Percentiles rank a stretch among this genome's conserved stretches.
Conservation (phyloP, 2,888 invertebrate species). For the Drosophila planitibia region DNA sequence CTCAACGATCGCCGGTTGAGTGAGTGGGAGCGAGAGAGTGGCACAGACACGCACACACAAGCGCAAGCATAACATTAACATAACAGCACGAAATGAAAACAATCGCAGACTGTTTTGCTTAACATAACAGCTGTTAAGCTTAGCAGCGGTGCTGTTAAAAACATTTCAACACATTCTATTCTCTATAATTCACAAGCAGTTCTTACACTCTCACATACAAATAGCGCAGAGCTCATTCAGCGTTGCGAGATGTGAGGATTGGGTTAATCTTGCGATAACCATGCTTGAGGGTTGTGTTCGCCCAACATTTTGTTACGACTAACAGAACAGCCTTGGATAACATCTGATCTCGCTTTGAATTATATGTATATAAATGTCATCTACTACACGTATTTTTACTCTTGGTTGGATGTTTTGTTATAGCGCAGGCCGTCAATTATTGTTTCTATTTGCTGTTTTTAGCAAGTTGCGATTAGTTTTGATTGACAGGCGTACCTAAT, state of each 20-base stretch:
- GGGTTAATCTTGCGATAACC: conserved; percentile 66
- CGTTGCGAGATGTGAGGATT: conserved; percentile 77
- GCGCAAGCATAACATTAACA: conserved; percentile 3
- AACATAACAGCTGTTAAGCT: conserved; percentile 1
- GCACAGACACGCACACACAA: not conserved
- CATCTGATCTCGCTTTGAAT: conserved; percentile 78
- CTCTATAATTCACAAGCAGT: conserved; percentile 62
- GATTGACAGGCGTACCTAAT: conserved; percentile 69
- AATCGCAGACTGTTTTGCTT: not conserved
- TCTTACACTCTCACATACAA: conserved; percentile 15
- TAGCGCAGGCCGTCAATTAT: conserved; percentile 25
- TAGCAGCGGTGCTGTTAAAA: not conserved
- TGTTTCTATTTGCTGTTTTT: conserved; percentile 22
- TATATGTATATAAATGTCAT: not conserved
- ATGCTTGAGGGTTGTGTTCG: conserved; percentile 79
- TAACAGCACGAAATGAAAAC: conserved; percentile 5
- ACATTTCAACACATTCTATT: not conserved
- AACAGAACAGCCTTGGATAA: conserved; percentile 75
- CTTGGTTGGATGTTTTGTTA: conserved; percentile 6
- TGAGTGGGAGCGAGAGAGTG: not conserved
- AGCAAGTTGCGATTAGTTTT: conserved; percentile 45
- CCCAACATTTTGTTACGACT: conserved; percentile 82
- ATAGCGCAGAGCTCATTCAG: accelerated
- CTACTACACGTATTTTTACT: not conserved
- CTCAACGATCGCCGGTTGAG: not conserved